Conservation (phyloP, 2,888 invertebrate species). For the Amphimallon solstitiale region DNA sequence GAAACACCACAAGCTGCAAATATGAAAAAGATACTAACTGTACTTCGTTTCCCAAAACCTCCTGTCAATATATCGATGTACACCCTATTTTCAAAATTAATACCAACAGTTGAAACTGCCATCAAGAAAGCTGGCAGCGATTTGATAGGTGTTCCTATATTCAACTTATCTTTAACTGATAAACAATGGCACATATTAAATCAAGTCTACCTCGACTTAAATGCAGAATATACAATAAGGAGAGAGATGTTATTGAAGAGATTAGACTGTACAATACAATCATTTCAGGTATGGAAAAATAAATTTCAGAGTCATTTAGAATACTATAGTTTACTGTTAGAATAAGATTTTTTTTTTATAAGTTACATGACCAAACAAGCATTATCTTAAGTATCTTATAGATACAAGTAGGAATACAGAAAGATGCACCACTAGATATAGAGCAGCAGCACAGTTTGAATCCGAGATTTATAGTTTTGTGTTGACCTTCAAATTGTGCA, state of each 20-base stretch:
- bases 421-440: too few species aligned
- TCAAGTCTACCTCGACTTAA: conserved; percentile 75
- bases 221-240: conserved; percentile 83
- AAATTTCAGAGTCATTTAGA: neutral
- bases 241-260: conserved; percentile 89
- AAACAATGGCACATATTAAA: conserved; percentile 86
- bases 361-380: too few species aligned
- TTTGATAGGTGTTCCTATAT: conserved; percentile 79
- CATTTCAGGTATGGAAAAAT: conserved; percentile 78
- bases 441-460: too few species aligned
- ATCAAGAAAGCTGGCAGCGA: conserved; percentile 70
- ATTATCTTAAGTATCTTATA: too few species aligned
- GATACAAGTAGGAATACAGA: too few species aligned
- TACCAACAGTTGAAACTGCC: conserved; percentile 73
- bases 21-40: conserved; percentile 80
- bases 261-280: conserved; percentile 95
- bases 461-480: too few species aligned
- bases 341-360: too few species aligned
- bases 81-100: conserved; percentile 81
- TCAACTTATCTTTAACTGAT: conserved; percentile 75
- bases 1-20: conserved; percentile 85
- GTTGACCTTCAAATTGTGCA: too few species aligned
- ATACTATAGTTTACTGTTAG: too few species aligned
- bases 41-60: conserved; percentile 86
- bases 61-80: conserved; percentile 83